A percentile compares a stretch with the other conserved stretches of the same genome.
These are phyloP conservation scores for Passer montanus DNA, from an alignment of 2,113 vertebrate genomes.

Conservation along the genomic window DNA sequence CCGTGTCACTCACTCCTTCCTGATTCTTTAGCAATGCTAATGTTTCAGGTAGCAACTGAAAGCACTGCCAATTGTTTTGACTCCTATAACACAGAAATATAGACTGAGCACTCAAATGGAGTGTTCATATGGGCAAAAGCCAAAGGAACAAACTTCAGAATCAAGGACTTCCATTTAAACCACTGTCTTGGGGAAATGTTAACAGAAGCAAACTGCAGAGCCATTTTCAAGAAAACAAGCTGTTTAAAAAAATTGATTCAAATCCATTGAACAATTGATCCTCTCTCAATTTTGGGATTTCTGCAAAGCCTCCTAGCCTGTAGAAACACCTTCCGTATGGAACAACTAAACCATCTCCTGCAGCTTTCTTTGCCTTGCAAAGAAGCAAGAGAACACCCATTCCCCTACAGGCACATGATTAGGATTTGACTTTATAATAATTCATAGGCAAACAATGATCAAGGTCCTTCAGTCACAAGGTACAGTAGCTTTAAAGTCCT, in stretches of 20 bases:
- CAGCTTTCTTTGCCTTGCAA: background rate
- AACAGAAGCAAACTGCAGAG: background rate
- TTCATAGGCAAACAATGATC: background rate
- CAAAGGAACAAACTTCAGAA: background rate
- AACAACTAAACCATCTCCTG: background rate
- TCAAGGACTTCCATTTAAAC: background rate
- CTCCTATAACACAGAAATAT: accelerated
- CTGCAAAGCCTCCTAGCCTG: background rate
- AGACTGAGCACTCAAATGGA: background rate
- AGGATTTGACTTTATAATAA: background rate
- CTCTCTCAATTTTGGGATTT: background rate
- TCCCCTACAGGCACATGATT: background rate
- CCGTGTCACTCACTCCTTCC: background rate
- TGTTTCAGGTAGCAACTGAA: background rate
- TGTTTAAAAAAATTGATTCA: background rate
- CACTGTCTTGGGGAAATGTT: background rate
- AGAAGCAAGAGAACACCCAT: background rate
- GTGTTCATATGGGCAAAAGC: background rate
- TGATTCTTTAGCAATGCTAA: background rate
- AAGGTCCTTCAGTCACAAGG: background rate
- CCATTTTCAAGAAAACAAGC: background rate
- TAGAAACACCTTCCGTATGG: background rate
- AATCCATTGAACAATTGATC: background rate
- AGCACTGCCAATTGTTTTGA: background rate
- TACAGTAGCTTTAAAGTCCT: background rate